Percentiles rank a stretch among this genome's conserved stretches.
phyloP scores from a whole-genome alignment of 1,140 invertebrate genomes.

The Phortica variegata region DNA sequence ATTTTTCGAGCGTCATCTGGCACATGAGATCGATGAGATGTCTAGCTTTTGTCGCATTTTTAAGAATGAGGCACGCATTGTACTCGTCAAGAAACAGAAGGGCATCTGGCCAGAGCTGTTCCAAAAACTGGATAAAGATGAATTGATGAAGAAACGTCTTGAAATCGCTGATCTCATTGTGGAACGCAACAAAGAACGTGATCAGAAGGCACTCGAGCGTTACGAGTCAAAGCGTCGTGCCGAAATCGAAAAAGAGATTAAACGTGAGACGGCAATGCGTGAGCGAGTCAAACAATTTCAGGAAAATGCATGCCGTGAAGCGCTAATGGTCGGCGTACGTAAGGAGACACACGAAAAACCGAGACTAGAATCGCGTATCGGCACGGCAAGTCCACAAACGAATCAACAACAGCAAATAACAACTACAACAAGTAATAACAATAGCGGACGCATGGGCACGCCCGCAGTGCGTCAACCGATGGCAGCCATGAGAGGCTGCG shows the following conservation, averaged over 20 bases:
- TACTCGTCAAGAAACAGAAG: conserved; percentile 43
- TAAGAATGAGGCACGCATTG: conserved; percentile 52
- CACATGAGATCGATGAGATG: conserved; percentile 47
- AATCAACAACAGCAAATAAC: conserved; percentile 5
- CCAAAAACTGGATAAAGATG: conserved; percentile 42
- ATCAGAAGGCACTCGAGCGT: conserved; percentile 40
- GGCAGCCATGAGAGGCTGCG: conserved; percentile 31
- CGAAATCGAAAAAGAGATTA: conserved; percentile 45
- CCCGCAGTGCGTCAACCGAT: conserved; percentile 33
- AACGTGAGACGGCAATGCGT: conserved; percentile 43
- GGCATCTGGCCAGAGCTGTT: conserved; percentile 53
- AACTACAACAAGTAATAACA: neutral
- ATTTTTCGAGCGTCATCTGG: conserved; percentile 48
- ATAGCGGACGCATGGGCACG: conserved; percentile 27
- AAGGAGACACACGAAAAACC: conserved; percentile 32
- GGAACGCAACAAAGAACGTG: conserved; percentile 49
- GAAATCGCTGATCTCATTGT: conserved; percentile 47
- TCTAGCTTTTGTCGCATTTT: conserved; percentile 53
- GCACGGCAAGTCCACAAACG: neutral
- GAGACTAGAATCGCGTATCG: neutral
- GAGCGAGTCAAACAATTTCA: conserved; percentile 49
- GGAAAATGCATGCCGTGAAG: conserved; percentile 35
- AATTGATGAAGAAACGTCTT: conserved; percentile 37
- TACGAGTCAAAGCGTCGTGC: conserved; percentile 43
- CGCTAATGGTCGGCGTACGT: conserved; percentile 40